Conservation (phyloP, 2,888 invertebrate genomes). For the Pecten maximus region DNA sequence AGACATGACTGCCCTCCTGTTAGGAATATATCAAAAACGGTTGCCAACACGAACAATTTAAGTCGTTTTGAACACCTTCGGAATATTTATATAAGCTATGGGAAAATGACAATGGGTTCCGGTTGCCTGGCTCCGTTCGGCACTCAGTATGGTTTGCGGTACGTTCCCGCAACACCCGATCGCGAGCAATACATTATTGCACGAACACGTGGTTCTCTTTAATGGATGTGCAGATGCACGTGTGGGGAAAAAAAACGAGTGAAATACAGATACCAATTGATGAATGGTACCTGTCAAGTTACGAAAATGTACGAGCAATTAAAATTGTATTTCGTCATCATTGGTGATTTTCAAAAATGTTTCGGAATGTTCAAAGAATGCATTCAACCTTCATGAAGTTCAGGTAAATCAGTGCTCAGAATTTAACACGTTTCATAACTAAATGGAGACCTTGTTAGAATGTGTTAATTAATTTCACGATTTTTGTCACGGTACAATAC, state of each 20-base stretch:
- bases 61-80: not conserved
- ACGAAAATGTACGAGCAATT: not conserved
- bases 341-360: not conserved
- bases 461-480: too few relatives aligned
- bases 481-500: too few relatives aligned
- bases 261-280: not conserved
- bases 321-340: not conserved
- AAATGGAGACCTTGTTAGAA: too few relatives aligned
- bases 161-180: not conserved
- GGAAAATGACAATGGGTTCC: not conserved
- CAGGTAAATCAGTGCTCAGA: too few relatives aligned
- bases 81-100: not conserved
- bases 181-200: not conserved
- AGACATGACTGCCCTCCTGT: not conserved
- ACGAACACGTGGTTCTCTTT: constrained; percentile 3
- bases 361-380: too few relatives aligned
- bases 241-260: not conserved
- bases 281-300: not conserved
- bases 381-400: too few relatives aligned
- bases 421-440: too few relatives aligned
- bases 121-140: not conserved
- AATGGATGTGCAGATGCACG: not conserved
- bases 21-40: not conserved
- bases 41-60: not conserved
- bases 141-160: not conserved